Evolutionary conservation across 1,140 invertebrate genomes (phyloP), one percentile per base, ranked within the genome.

Genomic region (Mercenaria mercenaria): DNA sequence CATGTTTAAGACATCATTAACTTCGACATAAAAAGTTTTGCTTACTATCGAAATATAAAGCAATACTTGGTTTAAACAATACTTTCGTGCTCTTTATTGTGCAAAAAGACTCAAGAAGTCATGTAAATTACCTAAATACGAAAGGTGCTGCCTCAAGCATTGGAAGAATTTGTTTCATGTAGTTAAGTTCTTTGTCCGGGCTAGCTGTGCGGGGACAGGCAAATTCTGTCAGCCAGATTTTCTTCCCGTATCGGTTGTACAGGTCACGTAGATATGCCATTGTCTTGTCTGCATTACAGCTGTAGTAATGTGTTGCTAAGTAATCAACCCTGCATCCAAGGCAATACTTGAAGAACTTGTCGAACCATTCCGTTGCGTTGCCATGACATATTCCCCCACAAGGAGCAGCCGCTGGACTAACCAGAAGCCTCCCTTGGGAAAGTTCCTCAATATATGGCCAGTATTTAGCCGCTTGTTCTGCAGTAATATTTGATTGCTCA

Each of bases 341-440:
- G 50, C 90, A 91, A 34, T 84, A 47, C 13, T 76, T 67, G 80
- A 93, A 93, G 69, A 93, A 93, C 59, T 89, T 41, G n/a, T 87
- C 86, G 32, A 92, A 90, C 92, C 92, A 93, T 34, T 91, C 39
- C 18, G 72, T 77, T 18, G 81, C 52, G 67, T 84, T 69, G 20
- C 88, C 88, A 8, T 72, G 47, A 47, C 80, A 83, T 41, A 47
- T 69, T 32, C 37, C 41, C 29, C 47, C 52, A 43, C 91, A 93
- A 13, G 69, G 86, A 0, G 91, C 90, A 4, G 90, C 84, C 23
- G 91, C 84, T 39, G 92, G 92, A 39, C 86, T 85, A 11, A 92
- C 91, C 26, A 93, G 80, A 1, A 82, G 23, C 50, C 80, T 91
- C 2, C 89, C 89, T 1, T 69, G 23, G 13, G 64, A 67, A 37